Evolutionary conservation across 92 coral and sea anemone species (phyloP).

Genomic region (Paragorgia papillata): DNA sequence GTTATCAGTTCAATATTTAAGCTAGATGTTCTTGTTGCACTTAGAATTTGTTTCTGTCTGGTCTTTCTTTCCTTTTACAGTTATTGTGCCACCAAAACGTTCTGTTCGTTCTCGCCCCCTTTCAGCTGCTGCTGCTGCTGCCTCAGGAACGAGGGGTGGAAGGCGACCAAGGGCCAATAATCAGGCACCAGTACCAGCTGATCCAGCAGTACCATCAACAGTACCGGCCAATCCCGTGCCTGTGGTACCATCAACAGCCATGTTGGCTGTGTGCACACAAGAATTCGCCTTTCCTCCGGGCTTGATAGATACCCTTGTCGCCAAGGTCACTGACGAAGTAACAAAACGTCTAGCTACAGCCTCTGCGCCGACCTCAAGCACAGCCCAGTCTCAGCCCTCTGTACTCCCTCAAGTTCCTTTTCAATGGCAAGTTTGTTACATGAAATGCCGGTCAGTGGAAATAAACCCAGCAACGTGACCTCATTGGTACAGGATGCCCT

Average conservation of each 20-base stretch:
- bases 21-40: too few species aligned
- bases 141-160: too few species aligned
- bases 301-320: conserved; percentile 28
- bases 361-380: conserved; percentile 32
- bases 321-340: conserved; percentile 53
- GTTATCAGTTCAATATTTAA: too few species aligned
- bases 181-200: too few species aligned
- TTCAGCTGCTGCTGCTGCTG: too few species aligned
- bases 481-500: too few species aligned
- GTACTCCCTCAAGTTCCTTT: conserved; percentile 19
- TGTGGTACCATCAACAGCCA: not conserved
- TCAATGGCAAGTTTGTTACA: conserved; percentile 25
- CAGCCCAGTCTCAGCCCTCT: conserved; percentile 23
- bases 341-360: conserved; percentile 18
- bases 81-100: too few species aligned
- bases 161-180: conserved; percentile 28
- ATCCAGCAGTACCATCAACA: conserved; percentile 3
- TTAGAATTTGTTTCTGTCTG: conserved; percentile 12
- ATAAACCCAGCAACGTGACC: too few species aligned
- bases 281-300: conserved; percentile 40
- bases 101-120: not conserved
- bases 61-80: too few species aligned
- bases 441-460: not conserved
- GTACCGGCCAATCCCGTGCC: conserved; percentile 4
- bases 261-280: too few species aligned